Conservation (phyloP, 2,888 invertebrate genomes). For the Eurytoma californica region DNA sequence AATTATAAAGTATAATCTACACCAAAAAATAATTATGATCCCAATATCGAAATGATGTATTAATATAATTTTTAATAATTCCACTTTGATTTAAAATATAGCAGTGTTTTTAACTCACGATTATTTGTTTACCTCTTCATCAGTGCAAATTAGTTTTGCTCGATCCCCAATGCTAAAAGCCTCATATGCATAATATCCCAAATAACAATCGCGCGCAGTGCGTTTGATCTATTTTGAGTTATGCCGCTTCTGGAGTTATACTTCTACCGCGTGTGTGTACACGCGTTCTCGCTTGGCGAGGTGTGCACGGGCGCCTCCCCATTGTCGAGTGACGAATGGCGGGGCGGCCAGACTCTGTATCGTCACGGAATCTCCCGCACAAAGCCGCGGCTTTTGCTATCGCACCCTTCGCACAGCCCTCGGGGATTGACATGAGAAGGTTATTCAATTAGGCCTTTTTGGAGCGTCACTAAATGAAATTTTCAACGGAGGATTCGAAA, state of each 20-base stretch:
- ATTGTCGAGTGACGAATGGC: conserved; percentile 41
- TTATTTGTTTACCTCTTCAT: neutral
- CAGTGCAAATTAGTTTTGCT: neutral
- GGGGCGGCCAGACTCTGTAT: conserved; percentile 1
- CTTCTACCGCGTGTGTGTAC: neutral
- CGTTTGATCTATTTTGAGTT: conserved; percentile 44
- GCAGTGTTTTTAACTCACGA: neutral
- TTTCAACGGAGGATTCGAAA: conserved; percentile 1
- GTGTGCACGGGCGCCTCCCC: neutral
- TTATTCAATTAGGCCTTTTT: conserved; percentile 49
- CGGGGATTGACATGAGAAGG: conserved; percentile 20
- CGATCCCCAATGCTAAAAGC: conserved; percentile 12
- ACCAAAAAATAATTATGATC: too few relatives aligned
- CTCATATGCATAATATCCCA: neutral
- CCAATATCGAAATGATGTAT: too few relatives aligned
- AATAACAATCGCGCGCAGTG: conserved; percentile 27
- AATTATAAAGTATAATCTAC: too few relatives aligned
- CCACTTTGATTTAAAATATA: too few relatives aligned
- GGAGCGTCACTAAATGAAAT: conserved; percentile 39
- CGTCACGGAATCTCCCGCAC: conserved; percentile 24
- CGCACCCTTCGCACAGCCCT: neutral
- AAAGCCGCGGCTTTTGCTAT: conserved; percentile 6
- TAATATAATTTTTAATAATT: neutral
- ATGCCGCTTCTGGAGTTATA: neutral
- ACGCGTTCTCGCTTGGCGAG: neutral